Base-by-base conservation (phyloP, 2,113 vertebrate species). In the Murina feae region DNA sequence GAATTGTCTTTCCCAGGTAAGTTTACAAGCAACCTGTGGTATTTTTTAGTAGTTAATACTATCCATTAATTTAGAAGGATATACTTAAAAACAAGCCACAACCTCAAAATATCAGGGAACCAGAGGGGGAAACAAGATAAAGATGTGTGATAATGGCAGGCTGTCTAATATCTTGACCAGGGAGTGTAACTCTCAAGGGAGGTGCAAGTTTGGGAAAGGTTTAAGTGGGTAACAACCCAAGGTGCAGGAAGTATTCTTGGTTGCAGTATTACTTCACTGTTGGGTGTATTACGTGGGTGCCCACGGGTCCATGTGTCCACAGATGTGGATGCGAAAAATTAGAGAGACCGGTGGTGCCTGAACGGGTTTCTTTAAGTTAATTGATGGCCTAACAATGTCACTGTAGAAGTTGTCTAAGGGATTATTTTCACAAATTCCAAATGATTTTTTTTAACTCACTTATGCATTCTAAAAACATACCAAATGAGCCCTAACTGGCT, bases 1-100 rank as follows among this genome's bases (percentile, higher is more conserved):
- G 98, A 96, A 98, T 98, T 72, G 97, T 99, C 90, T 99, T 99
- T 85, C 99, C 98, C 95, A 98, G 98, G 99, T 99, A 95, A 97
- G 97, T 97, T 94, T 95, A 86, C 85, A 92, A 88, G 10, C 32
- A 89, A 76, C 35, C 42, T 37, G 83, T 6, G 6, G 28, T 51
- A 32, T 51, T 53, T 92, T 17, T 58, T 68, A 78, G 68, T 74
- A 89, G 23, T 47, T 84, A 47, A 74, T 16, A 66, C 21, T 65
- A 13, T 85, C 28, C 28, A 53, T 86, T 32, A 65, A 35, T 17
- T 91, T 44, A 18, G 79, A 44, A 80, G 11, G 37, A 13, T 69
- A n/a, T 58, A 58, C 5, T 86, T 81, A 47, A 49, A 78, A 92
- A 74, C 25, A 86, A 93, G 53, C 32, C 9, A 68, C 60, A 90